A percentile compares a stretch with the other conserved stretches of the same genome.
These are phyloP conservation scores for Cladopsammia gracilis DNA, from an alignment of 64 coral and sea anemone species.

Conservation along the genomic window DNA sequence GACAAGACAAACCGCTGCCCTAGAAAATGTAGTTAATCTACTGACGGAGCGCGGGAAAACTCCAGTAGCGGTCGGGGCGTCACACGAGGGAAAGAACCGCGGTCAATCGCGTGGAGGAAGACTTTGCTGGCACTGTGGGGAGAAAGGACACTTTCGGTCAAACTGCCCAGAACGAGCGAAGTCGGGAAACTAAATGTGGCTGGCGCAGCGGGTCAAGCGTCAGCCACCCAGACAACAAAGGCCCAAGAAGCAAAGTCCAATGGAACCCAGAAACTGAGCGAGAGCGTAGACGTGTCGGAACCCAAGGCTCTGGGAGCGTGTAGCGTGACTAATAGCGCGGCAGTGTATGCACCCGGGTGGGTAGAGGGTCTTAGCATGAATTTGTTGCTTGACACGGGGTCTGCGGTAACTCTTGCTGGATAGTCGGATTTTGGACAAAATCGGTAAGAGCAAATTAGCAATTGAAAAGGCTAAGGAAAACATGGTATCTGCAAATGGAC, in stretches of 20 bases:
- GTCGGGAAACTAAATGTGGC: slow-evolving; percentile 31
- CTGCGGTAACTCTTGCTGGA: slow-evolving; percentile 4
- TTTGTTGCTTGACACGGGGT: too few species aligned
- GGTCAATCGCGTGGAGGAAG: too few species aligned
- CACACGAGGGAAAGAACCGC: too few species aligned
- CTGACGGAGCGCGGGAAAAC: too few species aligned
- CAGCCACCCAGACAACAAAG: slow-evolving; percentile 30
- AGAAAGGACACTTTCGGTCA: too few species aligned
- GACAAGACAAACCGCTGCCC: too few species aligned
- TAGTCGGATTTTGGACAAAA: slow-evolving; percentile 18
- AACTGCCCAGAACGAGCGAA: too few species aligned
- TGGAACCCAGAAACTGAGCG: too few species aligned
- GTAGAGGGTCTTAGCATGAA: slow-evolving; percentile 14
- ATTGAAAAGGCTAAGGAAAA: neutral
- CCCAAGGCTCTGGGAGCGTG: slow-evolving; percentile 23
- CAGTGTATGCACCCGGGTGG: slow-evolving; percentile 29
- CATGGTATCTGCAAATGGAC: slow-evolving; percentile 42
- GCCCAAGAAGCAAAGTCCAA: neutral
- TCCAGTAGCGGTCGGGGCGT: too few species aligned
- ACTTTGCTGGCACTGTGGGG: too few species aligned
- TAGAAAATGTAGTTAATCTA: too few species aligned
- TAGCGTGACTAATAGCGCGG: slow-evolving; percentile 4
- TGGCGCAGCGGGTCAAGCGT: slow-evolving; percentile 19
- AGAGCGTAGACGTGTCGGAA: neutral
- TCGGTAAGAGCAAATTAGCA: neutral